phyloP scores from a whole-genome alignment of 35 echinoderm and acorn worm species.

The Ophiothrix spiculata region DNA sequence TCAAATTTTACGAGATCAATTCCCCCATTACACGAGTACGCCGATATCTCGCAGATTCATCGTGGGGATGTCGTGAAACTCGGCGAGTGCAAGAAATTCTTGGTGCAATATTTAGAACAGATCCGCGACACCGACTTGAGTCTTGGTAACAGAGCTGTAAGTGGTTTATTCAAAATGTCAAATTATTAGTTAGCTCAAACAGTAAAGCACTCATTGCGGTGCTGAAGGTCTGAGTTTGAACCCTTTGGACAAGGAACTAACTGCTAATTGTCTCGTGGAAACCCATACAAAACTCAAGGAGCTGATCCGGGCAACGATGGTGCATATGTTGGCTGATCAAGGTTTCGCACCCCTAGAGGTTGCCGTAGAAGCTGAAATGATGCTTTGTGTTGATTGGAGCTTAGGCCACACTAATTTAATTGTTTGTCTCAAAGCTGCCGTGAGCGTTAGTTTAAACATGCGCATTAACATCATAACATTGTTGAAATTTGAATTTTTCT shows the following conservation, averaged over 20 bases:
- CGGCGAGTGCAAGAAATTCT: conserved; percentile 56
- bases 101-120: conserved; percentile 52
- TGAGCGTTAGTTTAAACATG: too few species aligned
- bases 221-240: background rate
- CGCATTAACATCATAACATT: background rate
- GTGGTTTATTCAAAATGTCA: too few species aligned
- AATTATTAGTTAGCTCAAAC: background rate
- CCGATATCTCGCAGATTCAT: conserved; percentile 81
- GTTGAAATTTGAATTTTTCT: background rate
- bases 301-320: too few species aligned
- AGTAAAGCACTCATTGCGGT: background rate
- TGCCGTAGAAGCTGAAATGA: too few species aligned
- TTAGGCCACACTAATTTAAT: too few species aligned
- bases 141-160: conserved; percentile 74
- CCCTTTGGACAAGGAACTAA: too few species aligned
- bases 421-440: too few species aligned
- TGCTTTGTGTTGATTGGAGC: too few species aligned
- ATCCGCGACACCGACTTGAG: conserved; percentile 56
- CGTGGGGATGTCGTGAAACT: conserved; percentile 45
- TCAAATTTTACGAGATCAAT: conserved; percentile 75
- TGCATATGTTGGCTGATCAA: too few species aligned
- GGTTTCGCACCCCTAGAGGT: too few species aligned
- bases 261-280: too few species aligned
- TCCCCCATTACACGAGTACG: conserved; percentile 88
- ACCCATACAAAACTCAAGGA: too few species aligned